phyloP scores from a whole-genome alignment of 1,140 invertebrate genomes.

The Arctopsyche grandis region DNA sequence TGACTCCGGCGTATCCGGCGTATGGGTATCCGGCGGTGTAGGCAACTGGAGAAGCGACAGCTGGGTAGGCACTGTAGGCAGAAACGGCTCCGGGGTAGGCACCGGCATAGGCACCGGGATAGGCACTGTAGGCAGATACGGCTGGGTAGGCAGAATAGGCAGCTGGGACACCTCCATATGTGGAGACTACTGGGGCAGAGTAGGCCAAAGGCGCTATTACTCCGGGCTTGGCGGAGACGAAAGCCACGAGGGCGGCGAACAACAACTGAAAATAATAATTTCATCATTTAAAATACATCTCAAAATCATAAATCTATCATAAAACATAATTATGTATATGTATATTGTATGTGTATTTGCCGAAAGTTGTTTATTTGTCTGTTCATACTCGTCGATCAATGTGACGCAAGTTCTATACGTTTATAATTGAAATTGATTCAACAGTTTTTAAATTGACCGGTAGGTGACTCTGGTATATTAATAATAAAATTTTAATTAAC shows the following conservation, averaged over 20 bases:
- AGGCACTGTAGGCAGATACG: slow-evolving; percentile 43
- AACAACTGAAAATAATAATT: slow-evolving; percentile 59
- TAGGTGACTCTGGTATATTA: no score
- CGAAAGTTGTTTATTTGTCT: no score
- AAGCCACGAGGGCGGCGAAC: slow-evolving; percentile 64
- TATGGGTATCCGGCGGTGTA: slow-evolving; percentile 54
- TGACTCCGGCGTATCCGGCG: not conserved
- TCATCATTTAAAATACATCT: not conserved
- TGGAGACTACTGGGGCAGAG: slow-evolving; percentile 31
- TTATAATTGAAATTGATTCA: no score
- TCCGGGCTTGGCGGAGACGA: slow-evolving; percentile 65
- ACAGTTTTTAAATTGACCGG: no score
- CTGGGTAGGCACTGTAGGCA: slow-evolving; percentile 45
- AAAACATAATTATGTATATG: not conserved
- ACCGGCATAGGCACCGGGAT: slow-evolving; percentile 38
- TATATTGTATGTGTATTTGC: no score
- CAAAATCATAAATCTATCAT: not conserved
- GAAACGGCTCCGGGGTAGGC: slow-evolving; percentile 49
- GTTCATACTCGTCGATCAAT: no score
- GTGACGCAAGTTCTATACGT: no score
- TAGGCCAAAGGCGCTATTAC: slow-evolving; percentile 58
- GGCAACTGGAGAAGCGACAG: slow-evolving; percentile 10
- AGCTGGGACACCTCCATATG: slow-evolving; percentile 53
- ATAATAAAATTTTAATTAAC: no score
- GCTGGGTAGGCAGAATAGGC: slow-evolving; percentile 52